Base-by-base conservation (phyloP, 1,140 invertebrate species). In the Ceratosolen fusciceps region DNA sequence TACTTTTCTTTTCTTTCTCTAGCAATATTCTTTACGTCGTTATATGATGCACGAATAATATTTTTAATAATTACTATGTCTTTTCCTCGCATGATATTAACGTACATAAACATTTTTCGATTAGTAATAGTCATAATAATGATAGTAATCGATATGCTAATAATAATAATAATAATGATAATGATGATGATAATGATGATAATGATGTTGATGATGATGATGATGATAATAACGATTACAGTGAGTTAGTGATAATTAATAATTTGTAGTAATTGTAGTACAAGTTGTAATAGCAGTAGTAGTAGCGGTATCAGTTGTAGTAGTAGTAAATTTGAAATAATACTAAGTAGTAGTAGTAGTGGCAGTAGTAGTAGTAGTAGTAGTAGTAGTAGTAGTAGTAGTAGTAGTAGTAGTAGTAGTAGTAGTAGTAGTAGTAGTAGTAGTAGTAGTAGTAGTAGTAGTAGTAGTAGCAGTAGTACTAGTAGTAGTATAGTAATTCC, bases 131-230 rank as follows among this genome's bases (percentile, higher is more conserved):
- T 78, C 77, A 80, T 80, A 82, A 71, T 73, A 83, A 67, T 82
- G 79, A 77, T 74, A 62, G 21, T 47, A 43, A 29, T 58, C n/a
- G n/a, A n/a, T 4, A 62, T 47, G 62, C 29, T 73, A 62, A 12
- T 12, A 43, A 43, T 81, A 83, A 75, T 77, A 76, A 56, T 65
- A 82, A 70, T 81, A 79, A 77, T 77, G 52, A 76, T 68, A 31
- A 77, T 21, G 47, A 54, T 68, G 21, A 43, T 77, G 56, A 77
- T 86, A 86, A 86, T 84, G 84, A 82, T 80, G 39, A 56, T 70
- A 54, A 77, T 68, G 29, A 68, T 19, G 52, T 24, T 68, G 10
- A 56, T 68, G 70, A 26, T 49, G 56, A 77, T 77, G 39, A 79
- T 79, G 80, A 60, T 68, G 80, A 72, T 81, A 2, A 29, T 52